Evolutionary conservation across 2,797 vertebrate species (phyloP).

Genomic region (Coendou prehensilis): DNA sequence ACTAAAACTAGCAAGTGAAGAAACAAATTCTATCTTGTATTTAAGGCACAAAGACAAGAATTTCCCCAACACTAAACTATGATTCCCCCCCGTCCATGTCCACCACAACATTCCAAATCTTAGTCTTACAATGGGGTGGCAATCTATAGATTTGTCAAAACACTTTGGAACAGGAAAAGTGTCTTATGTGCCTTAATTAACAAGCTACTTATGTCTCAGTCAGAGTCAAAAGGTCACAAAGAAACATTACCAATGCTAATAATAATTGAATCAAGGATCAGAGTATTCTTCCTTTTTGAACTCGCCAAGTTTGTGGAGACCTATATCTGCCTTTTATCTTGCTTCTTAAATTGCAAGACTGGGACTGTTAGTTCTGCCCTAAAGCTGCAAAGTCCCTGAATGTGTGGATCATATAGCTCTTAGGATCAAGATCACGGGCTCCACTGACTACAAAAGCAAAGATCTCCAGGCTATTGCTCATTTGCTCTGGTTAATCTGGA

Average conservation of each 20-base stretch:
- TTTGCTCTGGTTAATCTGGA: not conserved
- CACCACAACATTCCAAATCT: not conserved
- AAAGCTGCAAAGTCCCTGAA: not conserved
- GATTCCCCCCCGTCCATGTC: not conserved
- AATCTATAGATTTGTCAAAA: not conserved
- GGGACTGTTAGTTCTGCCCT: not conserved
- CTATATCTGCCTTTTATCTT: not conserved
- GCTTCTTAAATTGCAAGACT: not conserved
- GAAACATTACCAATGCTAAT: not conserved
- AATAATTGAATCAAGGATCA: not conserved
- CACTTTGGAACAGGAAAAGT: not conserved
- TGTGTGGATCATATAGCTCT: not conserved
- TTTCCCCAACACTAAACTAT: not conserved
- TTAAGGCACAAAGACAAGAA: not conserved
- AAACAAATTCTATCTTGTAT: not conserved
- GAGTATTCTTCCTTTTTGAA: not conserved
- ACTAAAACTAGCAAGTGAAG: not conserved
- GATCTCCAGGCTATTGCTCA: constrained; percentile 31
- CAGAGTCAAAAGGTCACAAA: not conserved
- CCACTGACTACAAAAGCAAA: constrained; percentile 24
- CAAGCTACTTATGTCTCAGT: not conserved
- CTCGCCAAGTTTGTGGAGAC: not conserved
- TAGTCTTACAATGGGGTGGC: not conserved
- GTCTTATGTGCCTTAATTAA: not conserved
- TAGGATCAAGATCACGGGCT: not conserved